These are phyloP conservation scores for Patagioenas fasciata DNA, from an alignment of 2,113 vertebrate species.

Conservation along the genomic window DNA sequence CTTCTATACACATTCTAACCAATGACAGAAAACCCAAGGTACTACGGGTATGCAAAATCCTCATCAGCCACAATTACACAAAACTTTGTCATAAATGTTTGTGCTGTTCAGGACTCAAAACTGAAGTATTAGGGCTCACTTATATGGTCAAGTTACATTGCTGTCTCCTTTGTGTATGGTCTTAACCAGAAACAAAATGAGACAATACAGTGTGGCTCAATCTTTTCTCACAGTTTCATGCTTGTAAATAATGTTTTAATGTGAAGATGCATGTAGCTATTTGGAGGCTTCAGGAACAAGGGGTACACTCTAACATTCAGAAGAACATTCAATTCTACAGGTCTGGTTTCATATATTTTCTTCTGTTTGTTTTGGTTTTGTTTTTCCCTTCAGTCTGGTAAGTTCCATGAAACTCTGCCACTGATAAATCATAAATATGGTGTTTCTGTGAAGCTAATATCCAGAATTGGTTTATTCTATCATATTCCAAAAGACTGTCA, in stretches of 20 bases:
- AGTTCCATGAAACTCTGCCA: background rate
- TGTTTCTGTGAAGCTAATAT: background rate
- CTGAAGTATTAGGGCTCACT: background rate
- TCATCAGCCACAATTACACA: background rate
- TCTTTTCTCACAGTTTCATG: background rate
- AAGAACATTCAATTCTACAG: background rate
- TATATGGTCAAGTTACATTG: background rate
- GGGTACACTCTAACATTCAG: background rate
- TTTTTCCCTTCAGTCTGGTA: background rate
- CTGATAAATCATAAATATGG: background rate
- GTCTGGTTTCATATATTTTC: background rate
- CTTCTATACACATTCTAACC: background rate
- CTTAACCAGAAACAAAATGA: background rate
- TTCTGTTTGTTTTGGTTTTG: background rate
- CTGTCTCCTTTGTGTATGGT: background rate
- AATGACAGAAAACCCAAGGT: background rate
- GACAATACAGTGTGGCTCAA: rapidly evolving
- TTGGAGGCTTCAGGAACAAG: background rate
- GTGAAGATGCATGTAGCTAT: rapidly evolving
- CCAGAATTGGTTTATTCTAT: background rate
- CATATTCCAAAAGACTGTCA: background rate
- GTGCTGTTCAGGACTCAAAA: background rate
- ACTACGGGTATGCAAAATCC: background rate
- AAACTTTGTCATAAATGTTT: background rate
- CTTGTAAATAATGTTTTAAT: background rate